These are phyloP conservation scores for Myotis findleyi DNA, from an alignment of 2,797 vertebrate species.

Conservation along the genomic window DNA sequence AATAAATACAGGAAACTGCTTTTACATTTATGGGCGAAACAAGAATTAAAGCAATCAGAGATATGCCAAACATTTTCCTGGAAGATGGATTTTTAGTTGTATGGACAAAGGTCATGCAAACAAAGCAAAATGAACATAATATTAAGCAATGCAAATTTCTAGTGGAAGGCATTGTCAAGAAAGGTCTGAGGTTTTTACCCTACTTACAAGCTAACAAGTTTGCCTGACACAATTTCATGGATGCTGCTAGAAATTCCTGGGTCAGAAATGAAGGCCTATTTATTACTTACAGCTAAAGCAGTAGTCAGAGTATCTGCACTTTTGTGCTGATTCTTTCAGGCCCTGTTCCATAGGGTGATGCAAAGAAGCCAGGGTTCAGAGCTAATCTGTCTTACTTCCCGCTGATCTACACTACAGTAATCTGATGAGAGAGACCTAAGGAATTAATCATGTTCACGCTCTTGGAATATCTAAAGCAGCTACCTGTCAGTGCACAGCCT, in stretches of 20 bases:
- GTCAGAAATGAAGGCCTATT: neutral
- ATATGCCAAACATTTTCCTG: neutral
- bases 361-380: neutral
- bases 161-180: neutral
- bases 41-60: neutral
- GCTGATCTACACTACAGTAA: neutral
- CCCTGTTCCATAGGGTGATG: neutral
- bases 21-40: slow-evolving; percentile 50
- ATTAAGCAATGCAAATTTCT: neutral
- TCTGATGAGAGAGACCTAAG: neutral
- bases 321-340: neutral
- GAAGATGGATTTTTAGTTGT: slow-evolving; percentile 38
- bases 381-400: neutral
- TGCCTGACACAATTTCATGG: neutral
- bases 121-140: neutral
- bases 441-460: neutral
- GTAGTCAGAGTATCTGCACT: neutral
- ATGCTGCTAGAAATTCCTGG: neutral
- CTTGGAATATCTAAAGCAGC: neutral
- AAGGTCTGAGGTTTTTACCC: neutral
- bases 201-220: neutral
- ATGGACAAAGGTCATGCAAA: neutral
- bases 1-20: slow-evolving; percentile 61
- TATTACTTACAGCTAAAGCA: neutral
- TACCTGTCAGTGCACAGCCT: neutral